Conservation (phyloP, 2,797 vertebrate species). For the Eulemur mongoz region DNA sequence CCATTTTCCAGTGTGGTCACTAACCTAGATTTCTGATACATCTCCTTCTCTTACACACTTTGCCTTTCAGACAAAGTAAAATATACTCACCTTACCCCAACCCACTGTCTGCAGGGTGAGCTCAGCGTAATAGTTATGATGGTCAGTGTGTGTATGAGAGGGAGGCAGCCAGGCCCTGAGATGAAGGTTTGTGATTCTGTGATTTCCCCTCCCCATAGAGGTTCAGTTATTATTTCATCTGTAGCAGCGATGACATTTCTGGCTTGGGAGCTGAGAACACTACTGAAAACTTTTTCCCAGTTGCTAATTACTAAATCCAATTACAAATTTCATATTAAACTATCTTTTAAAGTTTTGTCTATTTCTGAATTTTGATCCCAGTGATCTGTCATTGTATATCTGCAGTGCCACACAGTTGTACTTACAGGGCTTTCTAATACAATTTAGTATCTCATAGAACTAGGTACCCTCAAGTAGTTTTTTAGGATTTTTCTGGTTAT, state of each 20-base stretch:
- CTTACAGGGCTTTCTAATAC: too few species aligned
- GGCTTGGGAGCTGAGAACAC: background rate
- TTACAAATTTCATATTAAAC: background rate
- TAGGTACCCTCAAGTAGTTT: too few species aligned
- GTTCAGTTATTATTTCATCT: background rate
- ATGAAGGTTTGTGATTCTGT: background rate
- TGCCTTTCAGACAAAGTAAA: background rate
- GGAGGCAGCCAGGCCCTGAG: background rate
- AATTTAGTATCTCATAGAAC: too few species aligned
- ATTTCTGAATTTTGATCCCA: too few species aligned
- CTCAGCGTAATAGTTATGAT: too few species aligned
- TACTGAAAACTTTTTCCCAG: background rate
- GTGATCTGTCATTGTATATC: background rate
- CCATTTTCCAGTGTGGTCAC: background rate
- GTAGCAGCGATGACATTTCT: background rate
- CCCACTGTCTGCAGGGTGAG: background rate
- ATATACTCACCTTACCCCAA: background rate
- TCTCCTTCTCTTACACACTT: background rate
- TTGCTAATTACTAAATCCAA: background rate
- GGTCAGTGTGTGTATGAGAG: background rate
- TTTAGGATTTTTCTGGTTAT: too few species aligned
- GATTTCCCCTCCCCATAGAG: background rate
- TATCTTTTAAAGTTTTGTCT: too few species aligned
- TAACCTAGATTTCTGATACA: background rate
- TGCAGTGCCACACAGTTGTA: too few species aligned